These are phyloP conservation scores for Leucosticte australis DNA, from an alignment of 2,113 vertebrate species.

Conservation along the genomic window DNA sequence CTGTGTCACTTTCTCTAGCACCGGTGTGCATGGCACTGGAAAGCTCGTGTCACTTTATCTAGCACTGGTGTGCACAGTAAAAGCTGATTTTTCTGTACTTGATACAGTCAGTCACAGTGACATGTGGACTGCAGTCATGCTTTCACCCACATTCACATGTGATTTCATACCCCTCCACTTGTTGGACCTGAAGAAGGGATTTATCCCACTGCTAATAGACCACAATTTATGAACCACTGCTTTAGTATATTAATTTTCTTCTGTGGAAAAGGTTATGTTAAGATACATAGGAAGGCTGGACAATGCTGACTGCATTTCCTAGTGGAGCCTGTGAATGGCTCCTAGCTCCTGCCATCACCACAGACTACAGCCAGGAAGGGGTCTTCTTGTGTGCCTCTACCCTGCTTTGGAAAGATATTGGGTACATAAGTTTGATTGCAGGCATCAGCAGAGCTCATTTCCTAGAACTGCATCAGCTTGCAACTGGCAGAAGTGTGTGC, in stretches of 20 bases:
- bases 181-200: neutral
- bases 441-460: neutral
- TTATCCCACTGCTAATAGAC: neutral
- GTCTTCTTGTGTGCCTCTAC: neutral
- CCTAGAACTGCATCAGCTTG: neutral
- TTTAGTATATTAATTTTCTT: neutral
- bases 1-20: neutral
- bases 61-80: neutral
- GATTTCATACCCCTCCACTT: neutral
- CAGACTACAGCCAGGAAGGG: rapidly evolving
- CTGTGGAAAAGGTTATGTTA: neutral
- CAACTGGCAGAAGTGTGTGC: neutral
- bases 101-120: neutral
- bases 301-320: neutral
- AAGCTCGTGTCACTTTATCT: neutral
- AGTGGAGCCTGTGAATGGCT: neutral
- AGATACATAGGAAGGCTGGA: neutral
- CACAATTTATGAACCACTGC: neutral
- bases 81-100: neutral
- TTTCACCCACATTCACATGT: neutral
- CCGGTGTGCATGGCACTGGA: neutral
- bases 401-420: neutral
- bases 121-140: neutral
- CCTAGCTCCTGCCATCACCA: neutral
- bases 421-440: neutral